Conservation (phyloP, 2,113 vertebrate genomes). For the Columbina picui region DNA sequence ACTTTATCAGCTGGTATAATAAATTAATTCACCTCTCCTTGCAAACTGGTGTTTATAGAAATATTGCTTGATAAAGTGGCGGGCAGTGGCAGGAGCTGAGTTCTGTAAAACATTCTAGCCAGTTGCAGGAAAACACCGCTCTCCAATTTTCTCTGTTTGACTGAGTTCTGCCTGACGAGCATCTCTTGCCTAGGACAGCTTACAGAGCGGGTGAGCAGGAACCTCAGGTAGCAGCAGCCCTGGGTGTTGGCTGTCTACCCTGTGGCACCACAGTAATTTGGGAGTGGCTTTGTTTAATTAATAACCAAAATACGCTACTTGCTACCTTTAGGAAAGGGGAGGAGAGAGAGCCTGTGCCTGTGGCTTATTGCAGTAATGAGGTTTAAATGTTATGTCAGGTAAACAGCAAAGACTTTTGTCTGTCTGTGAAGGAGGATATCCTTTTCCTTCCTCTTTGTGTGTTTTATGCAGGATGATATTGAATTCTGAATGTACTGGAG, state of each 20-base stretch:
- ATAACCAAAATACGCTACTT: background rate
- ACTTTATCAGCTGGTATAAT: background rate
- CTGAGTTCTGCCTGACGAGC: background rate
- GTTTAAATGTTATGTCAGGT: background rate
- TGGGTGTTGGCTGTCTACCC: constrained; percentile 40
- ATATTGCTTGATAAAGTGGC: background rate
- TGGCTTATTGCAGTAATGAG: background rate
- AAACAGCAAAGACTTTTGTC: background rate
- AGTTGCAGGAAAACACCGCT: background rate
- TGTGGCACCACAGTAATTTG: constrained; percentile 24
- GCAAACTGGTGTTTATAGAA: background rate
- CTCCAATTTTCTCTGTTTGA: background rate
- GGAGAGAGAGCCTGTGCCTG: too few relatives aligned
- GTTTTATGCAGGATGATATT: background rate
- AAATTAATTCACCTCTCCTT: background rate
- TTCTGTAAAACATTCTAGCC: background rate
- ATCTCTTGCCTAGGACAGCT: background rate
- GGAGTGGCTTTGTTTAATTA: constrained; percentile 64
- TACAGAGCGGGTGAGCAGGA: background rate
- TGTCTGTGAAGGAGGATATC: background rate
- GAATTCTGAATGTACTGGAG: background rate
- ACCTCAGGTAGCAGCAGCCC: background rate
- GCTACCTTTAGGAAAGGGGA: background rate
- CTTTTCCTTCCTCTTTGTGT: background rate
- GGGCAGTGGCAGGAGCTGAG: background rate